A percentile compares a stretch with the other conserved stretches of the same genome.
Evolutionary conservation across 2,797 vertebrate species (phyloP).

Genomic region (Calcarius lapponicus): DNA sequence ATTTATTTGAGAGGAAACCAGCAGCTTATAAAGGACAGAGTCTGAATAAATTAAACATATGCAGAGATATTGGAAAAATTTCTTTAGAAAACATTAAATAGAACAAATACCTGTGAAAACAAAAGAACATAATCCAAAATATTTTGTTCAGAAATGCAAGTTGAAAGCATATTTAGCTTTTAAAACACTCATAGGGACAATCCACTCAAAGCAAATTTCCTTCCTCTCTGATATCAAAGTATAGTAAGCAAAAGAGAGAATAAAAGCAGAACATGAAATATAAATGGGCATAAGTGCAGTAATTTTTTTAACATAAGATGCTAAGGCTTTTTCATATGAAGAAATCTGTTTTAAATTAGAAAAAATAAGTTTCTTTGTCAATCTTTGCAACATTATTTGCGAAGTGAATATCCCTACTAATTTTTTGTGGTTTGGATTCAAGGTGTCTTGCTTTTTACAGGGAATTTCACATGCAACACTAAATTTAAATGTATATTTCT

Average conservation of each 20-base stretch:
- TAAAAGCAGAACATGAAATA: not conserved
- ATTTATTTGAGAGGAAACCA: not conserved
- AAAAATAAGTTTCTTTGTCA: not conserved
- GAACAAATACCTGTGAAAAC: not conserved
- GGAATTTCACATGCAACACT: not conserved
- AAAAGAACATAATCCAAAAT: not conserved
- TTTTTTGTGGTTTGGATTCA: not conserved
- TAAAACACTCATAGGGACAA: not conserved
- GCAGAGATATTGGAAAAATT: not conserved
- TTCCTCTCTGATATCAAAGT: not conserved
- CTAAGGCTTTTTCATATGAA: not conserved
- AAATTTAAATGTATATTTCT: not conserved
- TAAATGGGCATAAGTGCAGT: not conserved
- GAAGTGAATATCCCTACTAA: not conserved
- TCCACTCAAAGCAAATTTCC: not conserved
- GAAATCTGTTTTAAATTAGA: not conserved
- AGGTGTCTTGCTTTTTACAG: not conserved
- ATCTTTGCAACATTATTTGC: not conserved
- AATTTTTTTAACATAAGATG: not conserved
- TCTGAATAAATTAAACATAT: not conserved
- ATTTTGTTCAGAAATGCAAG: not conserved
- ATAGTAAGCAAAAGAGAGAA: not conserved
- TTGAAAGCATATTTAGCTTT: not conserved
- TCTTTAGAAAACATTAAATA: not conserved
- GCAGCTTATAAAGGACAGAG: not conserved